Percentiles rank a stretch among this genome's conserved stretches.
phyloP scores from a whole-genome alignment of 2,888 invertebrate genomes.

The Dolichopus griseipennis region DNA sequence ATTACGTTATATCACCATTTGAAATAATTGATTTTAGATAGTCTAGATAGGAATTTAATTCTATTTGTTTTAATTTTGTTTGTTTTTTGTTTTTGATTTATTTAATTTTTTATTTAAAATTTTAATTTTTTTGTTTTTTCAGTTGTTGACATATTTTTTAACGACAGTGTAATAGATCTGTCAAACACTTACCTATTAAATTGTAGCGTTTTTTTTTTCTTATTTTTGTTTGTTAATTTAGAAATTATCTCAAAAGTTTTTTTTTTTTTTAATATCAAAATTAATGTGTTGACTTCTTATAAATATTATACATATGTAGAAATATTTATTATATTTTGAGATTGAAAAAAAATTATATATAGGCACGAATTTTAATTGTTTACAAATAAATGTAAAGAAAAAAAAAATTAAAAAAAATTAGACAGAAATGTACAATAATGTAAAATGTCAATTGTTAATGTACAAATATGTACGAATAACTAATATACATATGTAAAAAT shows the following conservation, averaged over 20 bases:
- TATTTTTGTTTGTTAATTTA: too few species aligned
- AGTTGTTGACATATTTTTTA: background rate
- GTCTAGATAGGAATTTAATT: background rate
- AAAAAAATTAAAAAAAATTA: too few species aligned
- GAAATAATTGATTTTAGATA: background rate
- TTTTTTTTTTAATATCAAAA: too few species aligned
- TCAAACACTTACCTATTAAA: background rate
- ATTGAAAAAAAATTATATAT: too few species aligned
- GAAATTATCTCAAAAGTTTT: too few species aligned
- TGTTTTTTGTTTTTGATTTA: background rate
- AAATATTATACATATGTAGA: too few species aligned
- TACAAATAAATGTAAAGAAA: too few species aligned
- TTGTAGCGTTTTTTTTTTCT: background rate
- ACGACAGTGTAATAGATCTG: slow-evolving; percentile 1
- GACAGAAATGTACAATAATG: background rate
- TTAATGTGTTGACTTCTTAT: too few species aligned
- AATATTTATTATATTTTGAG: too few species aligned
- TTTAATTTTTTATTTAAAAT: too few species aligned
- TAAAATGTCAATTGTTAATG: slow-evolving; percentile 2
- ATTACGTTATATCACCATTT: background rate
- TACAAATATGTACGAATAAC: background rate
- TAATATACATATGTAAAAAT: too few species aligned
- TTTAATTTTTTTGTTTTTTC: background rate
- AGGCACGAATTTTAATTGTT: too few species aligned
- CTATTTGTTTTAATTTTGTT: background rate